Evolutionary conservation across 2,888 invertebrate genomes (phyloP).

Genomic region (Carterocephalus palaemon): DNA sequence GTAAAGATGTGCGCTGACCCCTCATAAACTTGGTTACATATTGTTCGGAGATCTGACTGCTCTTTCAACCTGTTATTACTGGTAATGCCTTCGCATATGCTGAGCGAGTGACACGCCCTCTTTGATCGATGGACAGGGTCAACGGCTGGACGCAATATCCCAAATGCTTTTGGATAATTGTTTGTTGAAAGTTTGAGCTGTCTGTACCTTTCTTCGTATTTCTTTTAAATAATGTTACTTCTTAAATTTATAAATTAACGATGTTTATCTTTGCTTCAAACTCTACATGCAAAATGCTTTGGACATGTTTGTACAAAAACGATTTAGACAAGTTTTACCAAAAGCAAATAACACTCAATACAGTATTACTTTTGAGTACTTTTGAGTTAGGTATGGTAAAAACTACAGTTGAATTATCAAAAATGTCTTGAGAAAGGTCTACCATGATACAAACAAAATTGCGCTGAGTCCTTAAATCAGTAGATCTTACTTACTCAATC

Average conservation of each 20-base stretch:
- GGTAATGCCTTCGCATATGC: constrained; percentile 44
- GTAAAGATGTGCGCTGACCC: constrained; percentile 29
- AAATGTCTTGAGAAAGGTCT: constrained; percentile 42
- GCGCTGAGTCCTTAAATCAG: constrained; percentile 33
- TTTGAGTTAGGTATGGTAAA: too few species aligned
- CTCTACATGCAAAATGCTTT: too few species aligned
- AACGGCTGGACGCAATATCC: constrained; percentile 34
- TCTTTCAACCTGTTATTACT: constrained; percentile 47
- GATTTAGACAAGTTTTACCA: neutral
- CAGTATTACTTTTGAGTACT: too few species aligned
- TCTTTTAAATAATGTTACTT: constrained; percentile 4
- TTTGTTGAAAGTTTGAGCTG: constrained; percentile 13
- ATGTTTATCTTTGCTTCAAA: too few species aligned
- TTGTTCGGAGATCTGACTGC: constrained; percentile 46
- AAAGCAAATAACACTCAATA: neutral
- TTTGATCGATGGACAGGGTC: constrained; percentile 49
- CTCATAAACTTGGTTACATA: constrained; percentile 44
- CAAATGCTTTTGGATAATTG: constrained; percentile 32
- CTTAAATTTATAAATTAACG: too few species aligned
- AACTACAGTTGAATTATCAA: constrained; percentile 46
- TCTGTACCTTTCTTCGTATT: constrained; percentile 6
- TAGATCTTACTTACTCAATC: constrained; percentile 40
- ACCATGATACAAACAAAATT: constrained; percentile 34
- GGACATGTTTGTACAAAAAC: constrained; percentile 2
- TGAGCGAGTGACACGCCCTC: constrained; percentile 45